Percentiles rank a stretch among this genome's conserved stretches.
Evolutionary conservation across 2,113 vertebrate genomes (phyloP).

Genomic region (Prietella phreatophila): DNA sequence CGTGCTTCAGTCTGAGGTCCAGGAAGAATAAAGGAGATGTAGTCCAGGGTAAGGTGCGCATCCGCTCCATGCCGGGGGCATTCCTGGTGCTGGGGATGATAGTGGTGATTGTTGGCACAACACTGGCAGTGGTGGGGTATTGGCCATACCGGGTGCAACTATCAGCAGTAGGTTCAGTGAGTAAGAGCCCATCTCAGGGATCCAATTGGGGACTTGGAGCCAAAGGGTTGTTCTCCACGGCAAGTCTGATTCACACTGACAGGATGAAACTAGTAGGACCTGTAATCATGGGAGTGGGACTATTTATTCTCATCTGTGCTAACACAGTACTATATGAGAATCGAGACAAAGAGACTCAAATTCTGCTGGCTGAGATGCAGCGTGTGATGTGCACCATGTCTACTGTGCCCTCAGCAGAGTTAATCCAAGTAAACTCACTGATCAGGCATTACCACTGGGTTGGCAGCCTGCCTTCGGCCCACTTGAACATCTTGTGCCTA

Average conservation of each 20-base stretch:
- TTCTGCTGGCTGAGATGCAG: slow-evolving; percentile 83
- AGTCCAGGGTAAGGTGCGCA: slow-evolving; percentile 83
- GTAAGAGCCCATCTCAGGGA: neutral
- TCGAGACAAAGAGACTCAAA: slow-evolving; percentile 88
- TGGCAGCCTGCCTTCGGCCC: slow-evolving; percentile 61
- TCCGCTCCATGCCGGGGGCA: slow-evolving; percentile 85
- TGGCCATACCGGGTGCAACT: slow-evolving; percentile 80
- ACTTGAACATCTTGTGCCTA: slow-evolving; percentile 69
- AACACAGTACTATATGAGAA: slow-evolving; percentile 98
- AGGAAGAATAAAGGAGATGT: slow-evolving; percentile 62
- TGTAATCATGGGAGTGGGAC: slow-evolving; percentile 93
- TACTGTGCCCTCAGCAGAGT: slow-evolving; percentile 67
- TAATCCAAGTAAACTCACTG: slow-evolving; percentile 60
- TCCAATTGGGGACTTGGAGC: slow-evolving; percentile 70
- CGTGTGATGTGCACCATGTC: slow-evolving; percentile 79
- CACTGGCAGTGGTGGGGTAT: slow-evolving; percentile 88
- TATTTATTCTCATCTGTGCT: slow-evolving; percentile 97
- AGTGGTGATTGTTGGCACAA: slow-evolving; percentile 86
- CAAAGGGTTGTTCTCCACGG: slow-evolving; percentile 62
- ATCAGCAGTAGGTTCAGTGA: slow-evolving; percentile 30
- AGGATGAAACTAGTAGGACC: slow-evolving; percentile 90
- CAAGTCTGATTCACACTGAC: slow-evolving; percentile 74
- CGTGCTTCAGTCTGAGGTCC: slow-evolving; percentile 61
- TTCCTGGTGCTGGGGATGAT: slow-evolving; percentile 85
- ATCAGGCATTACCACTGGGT: slow-evolving; percentile 69